Base-by-base conservation (phyloP, 2,113 vertebrate genomes). In the Eubucco bourcierii region DNA sequence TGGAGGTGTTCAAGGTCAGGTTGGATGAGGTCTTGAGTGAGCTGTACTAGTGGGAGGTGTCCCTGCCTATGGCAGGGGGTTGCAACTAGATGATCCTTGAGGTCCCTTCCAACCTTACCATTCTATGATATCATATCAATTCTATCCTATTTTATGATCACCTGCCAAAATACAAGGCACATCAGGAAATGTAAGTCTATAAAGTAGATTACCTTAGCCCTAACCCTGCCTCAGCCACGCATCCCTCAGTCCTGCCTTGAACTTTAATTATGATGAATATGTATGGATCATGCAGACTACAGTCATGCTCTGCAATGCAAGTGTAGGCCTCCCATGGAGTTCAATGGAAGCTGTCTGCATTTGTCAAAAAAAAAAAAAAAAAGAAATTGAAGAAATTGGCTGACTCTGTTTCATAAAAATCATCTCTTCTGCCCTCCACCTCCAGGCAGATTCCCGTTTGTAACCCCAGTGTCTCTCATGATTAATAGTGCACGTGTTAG, bases 321-420 rank as follows among this genome's bases (percentile, higher is more conserved):
- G 29, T 9, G 21, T 25, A 71, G 75, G 68, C 19, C 82, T 94
- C 77, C 87, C 79, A 74, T 16, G 47, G 76, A 90, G 78, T 92
- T 94, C 60, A 83, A 52, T 27, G 17, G 31, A 85, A 82, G 29
- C 37, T 73, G 17, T 2, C 3, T 39, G 33, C 23, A 17, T 76
- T 34, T 47, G 27, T 81, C 53, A 90, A 25, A 84, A 82, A 20
- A 39, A 37, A 37, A 37, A 37, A 39, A 39, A 39, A 39, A 39
- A n/a, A n/a, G n/a, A n/a, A n/a, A n/a, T n/a, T n/a, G n/a, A n/a
- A 89, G 59, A 86, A 84, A 95, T 61, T 78, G 72, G 25, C 72
- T 93, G 78, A 80, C 41, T 84, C 41, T 67, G 80, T 80, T 88
- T 92, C 74, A 87, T 77, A 87, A 89, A 93, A 92, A 39, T 60